phyloP scores from a whole-genome alignment of 2,888 invertebrate species.

The Flexamia atlantica region DNA sequence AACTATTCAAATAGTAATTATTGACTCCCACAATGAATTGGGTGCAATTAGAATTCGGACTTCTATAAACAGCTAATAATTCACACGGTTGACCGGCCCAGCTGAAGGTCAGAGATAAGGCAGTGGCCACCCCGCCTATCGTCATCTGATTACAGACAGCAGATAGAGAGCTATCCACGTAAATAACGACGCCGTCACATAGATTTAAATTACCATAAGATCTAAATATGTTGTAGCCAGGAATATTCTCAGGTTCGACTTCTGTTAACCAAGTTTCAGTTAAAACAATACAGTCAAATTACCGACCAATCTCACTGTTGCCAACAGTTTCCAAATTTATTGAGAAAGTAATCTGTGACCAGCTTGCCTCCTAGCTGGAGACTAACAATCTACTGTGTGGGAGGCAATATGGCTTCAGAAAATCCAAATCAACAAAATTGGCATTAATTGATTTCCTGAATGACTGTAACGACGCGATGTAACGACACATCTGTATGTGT shows the following conservation, averaged over 20 bases:
- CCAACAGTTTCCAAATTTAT: no score
- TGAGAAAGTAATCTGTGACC: no score
- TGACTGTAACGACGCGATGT: no score
- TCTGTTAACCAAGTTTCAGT: neutral
- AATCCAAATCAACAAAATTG: no score
- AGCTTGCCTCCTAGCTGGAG: no score
- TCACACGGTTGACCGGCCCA: conserved; percentile 12
- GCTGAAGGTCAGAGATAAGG: conserved; percentile 6
- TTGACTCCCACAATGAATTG: neutral
- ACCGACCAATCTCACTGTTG: no score
- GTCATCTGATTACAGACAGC: neutral
- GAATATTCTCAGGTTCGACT: neutral
- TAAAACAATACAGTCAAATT: conserved; percentile 20
- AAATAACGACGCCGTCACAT: neutral
- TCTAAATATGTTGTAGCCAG: neutral
- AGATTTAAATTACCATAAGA: neutral
- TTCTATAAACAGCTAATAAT: neutral
- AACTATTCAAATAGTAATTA: neutral
- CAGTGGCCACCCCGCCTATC: conserved; percentile 4
- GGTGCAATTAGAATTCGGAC: neutral
- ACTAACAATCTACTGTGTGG: no score
- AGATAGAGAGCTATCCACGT: neutral
- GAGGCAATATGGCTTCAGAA: no score
- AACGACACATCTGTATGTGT: no score
- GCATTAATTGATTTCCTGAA: no score